These are phyloP conservation scores for Battus philenor DNA, from an alignment of 1,140 invertebrate species.

Conservation along the genomic window DNA sequence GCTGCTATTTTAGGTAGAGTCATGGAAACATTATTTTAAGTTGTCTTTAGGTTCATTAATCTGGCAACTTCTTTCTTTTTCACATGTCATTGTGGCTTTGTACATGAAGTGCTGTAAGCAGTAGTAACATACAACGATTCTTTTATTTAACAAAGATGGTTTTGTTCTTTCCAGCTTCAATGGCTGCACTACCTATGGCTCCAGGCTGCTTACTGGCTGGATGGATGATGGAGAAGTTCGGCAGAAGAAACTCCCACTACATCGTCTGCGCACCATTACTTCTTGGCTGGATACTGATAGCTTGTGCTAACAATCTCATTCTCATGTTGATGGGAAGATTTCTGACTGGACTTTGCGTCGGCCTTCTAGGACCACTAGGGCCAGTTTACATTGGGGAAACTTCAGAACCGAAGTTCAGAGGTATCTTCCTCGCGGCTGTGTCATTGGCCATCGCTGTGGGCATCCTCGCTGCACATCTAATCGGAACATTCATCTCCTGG, in stretches of 20 bases:
- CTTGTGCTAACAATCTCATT: slow-evolving; percentile 65
- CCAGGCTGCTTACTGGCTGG: slow-evolving; percentile 78
- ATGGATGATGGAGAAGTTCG: slow-evolving; percentile 80
- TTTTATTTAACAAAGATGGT: too few relatives aligned
- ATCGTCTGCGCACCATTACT: slow-evolving; percentile 79
- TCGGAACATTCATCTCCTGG: slow-evolving; percentile 80
- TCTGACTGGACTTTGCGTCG: slow-evolving; percentile 79
- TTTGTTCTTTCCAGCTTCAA: slow-evolving; percentile 70
- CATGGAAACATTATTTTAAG: too few relatives aligned
- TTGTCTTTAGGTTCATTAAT: too few relatives aligned
- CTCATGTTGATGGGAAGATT: slow-evolving; percentile 80
- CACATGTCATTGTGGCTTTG: too few relatives aligned
- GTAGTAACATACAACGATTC: too few relatives aligned
- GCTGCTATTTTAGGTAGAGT: too few relatives aligned
- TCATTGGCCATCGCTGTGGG: slow-evolving; percentile 77
- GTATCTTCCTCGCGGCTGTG: slow-evolving; percentile 76
- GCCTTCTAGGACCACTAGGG: slow-evolving; percentile 69
- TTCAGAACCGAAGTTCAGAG: slow-evolving; percentile 75
- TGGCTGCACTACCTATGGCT: slow-evolving; percentile 78
- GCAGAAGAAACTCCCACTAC: slow-evolving; percentile 79
- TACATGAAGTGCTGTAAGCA: too few relatives aligned
- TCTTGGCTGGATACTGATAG: slow-evolving; percentile 82
- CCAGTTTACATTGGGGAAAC: slow-evolving; percentile 78
- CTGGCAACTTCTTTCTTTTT: too few relatives aligned
- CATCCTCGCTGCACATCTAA: slow-evolving; percentile 74